Percentiles rank a stretch among this genome's conserved stretches.
These are phyloP conservation scores for Caenorhabditis becei DNA, from an alignment of 2,888 invertebrate genomes.

Conservation along the genomic window DNA sequence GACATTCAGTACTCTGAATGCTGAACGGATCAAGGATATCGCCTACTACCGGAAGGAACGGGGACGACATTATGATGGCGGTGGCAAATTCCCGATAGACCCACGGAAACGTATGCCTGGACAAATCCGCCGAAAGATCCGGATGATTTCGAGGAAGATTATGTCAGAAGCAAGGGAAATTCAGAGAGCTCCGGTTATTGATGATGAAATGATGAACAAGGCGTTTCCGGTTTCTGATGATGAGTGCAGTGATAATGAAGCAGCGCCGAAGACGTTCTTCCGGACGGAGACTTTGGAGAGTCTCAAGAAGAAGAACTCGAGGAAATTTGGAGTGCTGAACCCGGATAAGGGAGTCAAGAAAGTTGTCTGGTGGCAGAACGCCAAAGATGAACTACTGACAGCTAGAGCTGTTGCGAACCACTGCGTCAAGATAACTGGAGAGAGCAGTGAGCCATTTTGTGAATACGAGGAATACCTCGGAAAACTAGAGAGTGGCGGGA, in stretches of 20 bases:
- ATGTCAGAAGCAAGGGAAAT: constrained; percentile 37
- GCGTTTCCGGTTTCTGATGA: constrained; percentile 42
- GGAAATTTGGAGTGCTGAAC: constrained; percentile 20
- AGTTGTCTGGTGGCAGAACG: constrained; percentile 44
- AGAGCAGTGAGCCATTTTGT: constrained; percentile 19
- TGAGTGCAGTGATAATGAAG: constrained; percentile 45
- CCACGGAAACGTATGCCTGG: constrained; percentile 18
- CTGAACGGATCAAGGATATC: constrained; percentile 5
- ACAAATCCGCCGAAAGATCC: constrained; percentile 3
- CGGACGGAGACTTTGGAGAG: constrained; percentile 11
- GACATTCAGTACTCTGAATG: constrained; percentile 18
- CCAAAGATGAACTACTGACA: constrained; percentile 29
- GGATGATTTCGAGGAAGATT: constrained; percentile 31
- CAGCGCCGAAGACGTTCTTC: not conserved
- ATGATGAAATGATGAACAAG: constrained; percentile 20
- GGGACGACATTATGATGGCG: not conserved
- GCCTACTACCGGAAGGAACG: constrained; percentile 3
- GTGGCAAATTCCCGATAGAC: constrained; percentile 12
- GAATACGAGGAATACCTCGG: constrained; percentile 26
- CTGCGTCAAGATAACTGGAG: constrained; percentile 36
- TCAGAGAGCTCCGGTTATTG: not conserved
- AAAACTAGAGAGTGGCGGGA: not conserved
- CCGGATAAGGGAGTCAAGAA: constrained; percentile 6
- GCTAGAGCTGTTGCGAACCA: constrained; percentile 11
- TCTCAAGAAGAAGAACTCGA: constrained; percentile 4